A percentile compares a stretch with the other conserved stretches of the same genome.
Evolutionary conservation across 2,113 vertebrate genomes (phyloP).

Genomic region (Microtus pennsylvanicus): DNA sequence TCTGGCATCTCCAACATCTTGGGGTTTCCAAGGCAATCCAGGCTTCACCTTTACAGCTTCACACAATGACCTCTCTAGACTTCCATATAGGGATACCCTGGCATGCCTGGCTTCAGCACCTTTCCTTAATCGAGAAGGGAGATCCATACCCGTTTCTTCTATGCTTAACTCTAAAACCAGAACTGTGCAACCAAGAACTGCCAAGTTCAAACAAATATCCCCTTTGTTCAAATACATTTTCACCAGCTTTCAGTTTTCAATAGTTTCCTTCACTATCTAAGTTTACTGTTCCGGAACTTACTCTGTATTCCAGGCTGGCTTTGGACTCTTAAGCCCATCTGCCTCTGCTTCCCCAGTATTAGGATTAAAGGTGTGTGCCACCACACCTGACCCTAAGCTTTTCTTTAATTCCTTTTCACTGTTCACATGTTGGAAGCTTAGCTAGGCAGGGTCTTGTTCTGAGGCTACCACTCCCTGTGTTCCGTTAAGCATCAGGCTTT

Average conservation of each 20-base stretch:
- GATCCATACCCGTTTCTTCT: background rate
- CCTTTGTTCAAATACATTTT: background rate
- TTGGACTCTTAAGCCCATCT: background rate
- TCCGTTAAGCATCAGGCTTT: background rate
- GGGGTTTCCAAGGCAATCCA: background rate
- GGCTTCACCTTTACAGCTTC: background rate
- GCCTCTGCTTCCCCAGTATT: background rate
- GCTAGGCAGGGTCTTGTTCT: background rate
- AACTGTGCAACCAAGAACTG: background rate
- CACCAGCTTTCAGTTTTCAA: background rate
- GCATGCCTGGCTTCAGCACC: background rate
- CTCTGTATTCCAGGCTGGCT: background rate
- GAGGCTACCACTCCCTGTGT: background rate
- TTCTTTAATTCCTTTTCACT: background rate
- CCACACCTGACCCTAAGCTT: background rate
- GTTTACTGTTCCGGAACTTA: background rate
- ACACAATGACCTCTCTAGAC: background rate
- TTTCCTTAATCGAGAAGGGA: background rate
- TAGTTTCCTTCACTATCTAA: background rate
- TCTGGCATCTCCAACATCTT: background rate
- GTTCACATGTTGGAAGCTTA: background rate
- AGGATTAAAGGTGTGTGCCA: background rate
- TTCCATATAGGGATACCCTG: background rate
- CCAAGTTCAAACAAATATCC: background rate
- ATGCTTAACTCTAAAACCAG: background rate